phyloP scores from a whole-genome alignment of 1,140 invertebrate species.

The Melitaea cinxia region DNA sequence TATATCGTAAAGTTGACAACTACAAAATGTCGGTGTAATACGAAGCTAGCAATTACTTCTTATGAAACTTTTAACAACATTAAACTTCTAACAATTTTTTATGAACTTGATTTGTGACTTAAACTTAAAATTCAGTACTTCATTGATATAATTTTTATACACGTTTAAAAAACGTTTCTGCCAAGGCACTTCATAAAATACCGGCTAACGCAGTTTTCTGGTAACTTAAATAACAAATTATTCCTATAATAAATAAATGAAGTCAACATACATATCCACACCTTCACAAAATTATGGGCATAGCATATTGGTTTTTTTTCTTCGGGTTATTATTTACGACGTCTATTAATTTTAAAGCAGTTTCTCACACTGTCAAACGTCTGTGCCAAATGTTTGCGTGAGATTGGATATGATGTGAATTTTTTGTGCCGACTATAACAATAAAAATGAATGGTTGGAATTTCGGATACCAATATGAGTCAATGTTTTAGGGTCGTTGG shows the following conservation, averaged over 20 bases:
- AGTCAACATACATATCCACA: constrained; percentile 50
- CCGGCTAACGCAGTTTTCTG: too few species aligned
- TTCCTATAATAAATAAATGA: constrained; percentile 32
- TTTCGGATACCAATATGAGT: constrained; percentile 11
- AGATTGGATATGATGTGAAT: background rate
- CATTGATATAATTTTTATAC: too few species aligned
- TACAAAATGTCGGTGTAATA: too few species aligned
- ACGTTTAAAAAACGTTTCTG: too few species aligned
- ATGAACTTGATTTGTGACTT: too few species aligned
- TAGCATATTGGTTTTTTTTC: constrained; percentile 36
- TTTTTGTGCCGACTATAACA: constrained; percentile 6
- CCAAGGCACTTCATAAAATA: too few species aligned
- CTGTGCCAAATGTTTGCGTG: constrained; percentile 19
- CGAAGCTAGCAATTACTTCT: too few species aligned
- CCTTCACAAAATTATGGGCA: constrained; percentile 37
- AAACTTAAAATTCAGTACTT: too few species aligned
- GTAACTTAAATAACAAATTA: too few species aligned
- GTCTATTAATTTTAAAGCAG: constrained; percentile 40
- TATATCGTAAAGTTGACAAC: too few species aligned
- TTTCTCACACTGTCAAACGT: constrained; percentile 15
- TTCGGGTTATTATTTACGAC: constrained; percentile 47
- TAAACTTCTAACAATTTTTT: too few species aligned
- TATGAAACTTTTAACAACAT: too few species aligned
- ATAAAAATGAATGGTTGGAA: constrained; percentile 1
- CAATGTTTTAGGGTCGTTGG: constrained; percentile 29